These are phyloP conservation scores for Hipposideros armiger DNA, from an alignment of 2,113 vertebrate species.

Conservation along the genomic window DNA sequence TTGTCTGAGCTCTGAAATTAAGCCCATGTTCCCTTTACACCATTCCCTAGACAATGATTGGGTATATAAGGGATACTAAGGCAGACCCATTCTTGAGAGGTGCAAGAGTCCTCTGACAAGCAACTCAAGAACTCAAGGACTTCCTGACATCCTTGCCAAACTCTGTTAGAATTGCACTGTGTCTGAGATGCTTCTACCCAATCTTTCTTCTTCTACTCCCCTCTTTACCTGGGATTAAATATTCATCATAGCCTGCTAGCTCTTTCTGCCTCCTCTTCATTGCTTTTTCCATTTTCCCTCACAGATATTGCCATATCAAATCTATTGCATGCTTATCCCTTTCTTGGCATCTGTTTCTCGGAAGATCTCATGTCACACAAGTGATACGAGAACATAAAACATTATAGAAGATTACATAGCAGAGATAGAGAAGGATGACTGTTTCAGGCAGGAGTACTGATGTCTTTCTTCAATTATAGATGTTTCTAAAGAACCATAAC, in stretches of 20 bases:
- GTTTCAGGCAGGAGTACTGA: neutral
- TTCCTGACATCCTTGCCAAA: neutral
- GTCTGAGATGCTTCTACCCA: neutral
- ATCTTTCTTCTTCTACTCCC: neutral
- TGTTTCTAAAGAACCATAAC: neutral
- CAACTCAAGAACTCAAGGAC: neutral
- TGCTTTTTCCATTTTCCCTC: neutral
- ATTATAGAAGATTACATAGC: neutral
- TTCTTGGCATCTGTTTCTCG: neutral
- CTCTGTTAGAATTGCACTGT: neutral
- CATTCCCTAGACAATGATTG: neutral
- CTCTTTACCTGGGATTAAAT: neutral
- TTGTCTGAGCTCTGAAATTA: neutral
- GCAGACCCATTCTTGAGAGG: neutral
- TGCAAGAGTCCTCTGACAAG: neutral
- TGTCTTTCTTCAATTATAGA: neutral
- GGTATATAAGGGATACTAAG: neutral
- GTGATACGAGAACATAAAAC: neutral
- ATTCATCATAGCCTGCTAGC: neutral
- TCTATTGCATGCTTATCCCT: neutral
- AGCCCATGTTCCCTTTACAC: neutral
- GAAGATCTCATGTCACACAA: neutral
- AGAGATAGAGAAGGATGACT: neutral
- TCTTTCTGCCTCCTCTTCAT: neutral
- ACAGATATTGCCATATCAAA: neutral